Base-by-base conservation (phyloP, 1,140 invertebrate species). In the Eurosta solidaginis region DNA sequence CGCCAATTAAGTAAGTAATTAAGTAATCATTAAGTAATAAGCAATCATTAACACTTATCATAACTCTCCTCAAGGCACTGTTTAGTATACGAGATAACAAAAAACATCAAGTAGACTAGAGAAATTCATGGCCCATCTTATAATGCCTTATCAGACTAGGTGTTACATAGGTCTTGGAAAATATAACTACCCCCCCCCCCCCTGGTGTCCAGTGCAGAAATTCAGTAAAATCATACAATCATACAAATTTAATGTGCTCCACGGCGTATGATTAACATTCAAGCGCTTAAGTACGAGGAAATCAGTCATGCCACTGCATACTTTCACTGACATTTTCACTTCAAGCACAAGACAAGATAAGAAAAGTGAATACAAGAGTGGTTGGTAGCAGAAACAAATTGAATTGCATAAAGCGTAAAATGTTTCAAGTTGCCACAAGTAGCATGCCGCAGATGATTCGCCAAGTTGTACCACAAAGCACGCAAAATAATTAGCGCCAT, bases 401-500 rank as follows among this genome's bases (percentile, higher is more conserved):
- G 59, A 68, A 42, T 68, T 68, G 59, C 59, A 68, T 5, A 9
- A 20, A 68, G 59, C 59, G 59, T 68, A 68, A 68, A 68, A 68
- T 68, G 59, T 68, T 68, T 36, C 36, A 68, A 68, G 59, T 68
- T 68, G 59, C 59, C 59, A 68, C 59, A 68, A 68, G 59, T 68
- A 68, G 59, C 59, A 68, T 42, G 59, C 59, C 59, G 40, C 59
- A 68, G 59, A 68, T 68, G 59, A 68, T 29, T 17, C 20, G n/a
- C 33, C 59, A 40, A 68, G 59, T 20, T 68, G 29, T 9, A 68
- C 33, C 33, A 20, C 59, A 68, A 68, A 68, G 59, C 59, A 68
- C 59, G 59, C 59, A 68, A 68, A n/a, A 68, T 68, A 68, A 68
- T 68, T 68, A 68, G 59, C 59, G 59, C 27, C 59, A 68, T 68